Conservation (phyloP, 2,888 invertebrate species). For the Parascotia fuliginaria region DNA sequence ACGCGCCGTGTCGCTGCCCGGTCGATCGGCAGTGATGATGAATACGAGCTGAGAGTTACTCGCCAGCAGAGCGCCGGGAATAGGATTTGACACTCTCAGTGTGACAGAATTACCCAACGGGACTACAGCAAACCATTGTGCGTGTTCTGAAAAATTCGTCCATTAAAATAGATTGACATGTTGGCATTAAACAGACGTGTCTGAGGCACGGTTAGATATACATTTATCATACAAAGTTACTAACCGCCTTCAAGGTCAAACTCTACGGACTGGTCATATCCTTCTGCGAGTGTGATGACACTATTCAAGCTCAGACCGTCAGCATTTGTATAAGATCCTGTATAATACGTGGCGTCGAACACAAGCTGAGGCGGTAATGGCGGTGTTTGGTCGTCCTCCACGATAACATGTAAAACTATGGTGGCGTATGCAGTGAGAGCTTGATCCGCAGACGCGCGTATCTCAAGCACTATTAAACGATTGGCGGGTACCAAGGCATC, state of each 20-base stretch:
- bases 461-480: constrained; percentile 30
- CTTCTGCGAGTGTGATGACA: constrained; percentile 40
- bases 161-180: constrained; percentile 6
- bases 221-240: not conserved
- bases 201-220: constrained; percentile 1
- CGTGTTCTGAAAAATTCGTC: constrained; percentile 6
- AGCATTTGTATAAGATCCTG: constrained; percentile 40
- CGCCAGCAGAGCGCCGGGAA: constrained; percentile 36
- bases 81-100: constrained; percentile 18
- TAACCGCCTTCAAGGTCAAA: constrained; percentile 52
- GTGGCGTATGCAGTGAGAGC: constrained; percentile 32
- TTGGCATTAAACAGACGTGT: not conserved
- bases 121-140: constrained; percentile 37
- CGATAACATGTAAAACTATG: constrained; percentile 36
- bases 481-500: constrained; percentile 34
- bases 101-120: constrained; percentile 21
- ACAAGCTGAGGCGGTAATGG: constrained; percentile 7
- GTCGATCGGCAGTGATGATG: constrained; percentile 32
- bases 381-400: constrained; percentile 6
- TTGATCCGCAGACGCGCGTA: constrained; percentile 35
- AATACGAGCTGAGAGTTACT: constrained; percentile 42
- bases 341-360: constrained; percentile 43
- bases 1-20: constrained; percentile 24
- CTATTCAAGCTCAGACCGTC: constrained; percentile 37
- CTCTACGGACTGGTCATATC: constrained; percentile 40